Evolutionary conservation across 2,888 invertebrate genomes (phyloP).

Genomic region (Osmoderma eremita): DNA sequence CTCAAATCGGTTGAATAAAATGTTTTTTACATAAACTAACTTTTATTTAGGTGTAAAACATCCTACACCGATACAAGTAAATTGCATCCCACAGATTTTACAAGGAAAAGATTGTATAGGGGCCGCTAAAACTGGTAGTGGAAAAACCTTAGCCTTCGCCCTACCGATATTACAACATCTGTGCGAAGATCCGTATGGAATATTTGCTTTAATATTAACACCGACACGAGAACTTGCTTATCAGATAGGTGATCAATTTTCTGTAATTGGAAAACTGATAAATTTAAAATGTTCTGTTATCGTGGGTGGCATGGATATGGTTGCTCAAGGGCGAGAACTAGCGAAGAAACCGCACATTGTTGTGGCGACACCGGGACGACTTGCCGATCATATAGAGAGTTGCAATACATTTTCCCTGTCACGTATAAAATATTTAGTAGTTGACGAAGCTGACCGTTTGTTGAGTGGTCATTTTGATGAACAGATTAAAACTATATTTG

Average conservation of each 20-base stretch:
- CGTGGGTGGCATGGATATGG: conserved; percentile 95
- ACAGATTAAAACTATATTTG: conserved; percentile 83
- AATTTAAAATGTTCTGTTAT: conserved; percentile 85
- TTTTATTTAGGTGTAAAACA: conserved; percentile 72
- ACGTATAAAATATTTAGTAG: conserved; percentile 84
- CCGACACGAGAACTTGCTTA: conserved; percentile 94
- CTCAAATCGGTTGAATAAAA: conserved; percentile 40
- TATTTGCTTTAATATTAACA: conserved; percentile 93
- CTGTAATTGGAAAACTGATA: conserved; percentile 88
- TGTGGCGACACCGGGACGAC: conserved; percentile 94
- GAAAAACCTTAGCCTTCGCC: conserved; percentile 98
- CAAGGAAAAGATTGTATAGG: conserved; percentile 90
- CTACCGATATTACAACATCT: conserved; percentile 91
- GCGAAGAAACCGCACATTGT: conserved; percentile 91
- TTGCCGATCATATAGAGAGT: conserved; percentile 92
- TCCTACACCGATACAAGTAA: conserved; percentile 84
- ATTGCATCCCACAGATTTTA: conserved; percentile 83
- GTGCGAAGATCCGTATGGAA: conserved; percentile 94
- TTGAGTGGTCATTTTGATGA: conserved; percentile 83
- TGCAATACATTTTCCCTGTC: conserved; percentile 84
- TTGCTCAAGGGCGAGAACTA: conserved; percentile 86
- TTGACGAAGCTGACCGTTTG: conserved; percentile 96
- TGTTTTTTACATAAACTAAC: conserved; percentile 25
- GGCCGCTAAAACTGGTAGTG: conserved; percentile 97
- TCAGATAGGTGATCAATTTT: conserved; percentile 96